These are phyloP conservation scores for Mamestra brassicae DNA, from an alignment of 2,888 invertebrate genomes.

Conservation along the genomic window DNA sequence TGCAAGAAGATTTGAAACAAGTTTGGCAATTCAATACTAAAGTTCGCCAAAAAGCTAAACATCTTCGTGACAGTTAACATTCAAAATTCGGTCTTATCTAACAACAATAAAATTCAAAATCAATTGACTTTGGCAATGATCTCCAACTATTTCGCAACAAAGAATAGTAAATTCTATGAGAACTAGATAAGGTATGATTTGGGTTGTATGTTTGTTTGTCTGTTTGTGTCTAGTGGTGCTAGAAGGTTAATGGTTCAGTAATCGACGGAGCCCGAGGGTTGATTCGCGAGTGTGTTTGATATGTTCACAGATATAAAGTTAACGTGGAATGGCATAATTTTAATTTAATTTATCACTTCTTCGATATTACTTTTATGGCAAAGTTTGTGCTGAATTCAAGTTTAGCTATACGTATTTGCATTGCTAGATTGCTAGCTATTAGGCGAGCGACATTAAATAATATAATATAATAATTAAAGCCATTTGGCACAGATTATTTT, in stretches of 20 bases:
- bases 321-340: conserved; percentile 53
- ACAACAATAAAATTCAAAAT: conserved; percentile 18
- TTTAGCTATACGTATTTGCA: no score
- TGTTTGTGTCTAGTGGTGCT: conserved; percentile 60
- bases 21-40: conserved; percentile 6
- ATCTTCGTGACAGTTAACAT: conserved; percentile 39
- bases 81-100: conserved; percentile 48
- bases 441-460: no score
- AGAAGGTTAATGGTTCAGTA: conserved; percentile 86
- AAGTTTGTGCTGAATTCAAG: no score
- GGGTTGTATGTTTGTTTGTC: conserved; percentile 50
- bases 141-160: conserved; percentile 13
- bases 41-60: conserved; percentile 42
- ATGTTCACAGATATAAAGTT: conserved; percentile 70
- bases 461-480: no score
- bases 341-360: not conserved
- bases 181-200: conserved; percentile 61
- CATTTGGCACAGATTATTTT: no score
- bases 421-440: no score
- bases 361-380: no score
- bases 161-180: conserved; percentile 36
- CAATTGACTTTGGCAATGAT: conserved; percentile 1
- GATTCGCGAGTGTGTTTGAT: conserved; percentile 80
- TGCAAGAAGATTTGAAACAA: not conserved
- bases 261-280: conserved; percentile 81